Evolutionary conservation across 2,888 invertebrate genomes (phyloP), one percentile per base, ranked within the genome.

Genomic region (Meteorus colon): DNA sequence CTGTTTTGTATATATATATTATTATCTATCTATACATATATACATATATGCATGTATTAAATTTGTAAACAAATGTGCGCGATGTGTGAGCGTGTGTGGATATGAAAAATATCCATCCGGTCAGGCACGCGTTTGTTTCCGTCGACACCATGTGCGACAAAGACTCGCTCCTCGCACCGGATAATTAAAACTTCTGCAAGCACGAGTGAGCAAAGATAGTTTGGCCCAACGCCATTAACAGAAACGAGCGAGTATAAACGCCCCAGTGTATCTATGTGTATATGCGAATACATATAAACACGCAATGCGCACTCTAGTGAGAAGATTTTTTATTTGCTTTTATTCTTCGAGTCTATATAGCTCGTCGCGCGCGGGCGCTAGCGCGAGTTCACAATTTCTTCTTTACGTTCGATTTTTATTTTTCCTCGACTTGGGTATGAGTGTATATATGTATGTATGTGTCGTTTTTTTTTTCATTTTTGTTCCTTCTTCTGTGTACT

Each of bases 101-200:
- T 29, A 51, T 55, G 65, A 65, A 10, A 75, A 59, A 55, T 55
- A 55, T 55, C 59, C 66, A 67, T 75, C 65, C 70, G 66, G 55
- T 71, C 66, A 66, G 71, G 63, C 63, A 72, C 63, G 72, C 63
- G 63, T 63, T 72, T 72, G 48, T 63, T 69, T 51, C 55, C 55
- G 69, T 60, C 55, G 55, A 41, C 76, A 68, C 55, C 48, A 65
- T 59, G 37, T 37, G 66, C 55, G 48, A 74, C 55, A 68, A 66
- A 62, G 60, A 62, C 51, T 71, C 73, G 74, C 63, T 41, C 55
- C 34, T 65, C 73, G 67, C 41, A 51, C 68, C 79, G 81, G 80
- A 79, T 81, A 81, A 80, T 81, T 80, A 81, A 79, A 81, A 81
- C 78, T 81, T 80, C 75, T 55, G 55, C 55, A 55, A 55, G 55